Evolutionary conservation across 2,113 vertebrate genomes (phyloP).

Genomic region (Rhagologus leucostigma): DNA sequence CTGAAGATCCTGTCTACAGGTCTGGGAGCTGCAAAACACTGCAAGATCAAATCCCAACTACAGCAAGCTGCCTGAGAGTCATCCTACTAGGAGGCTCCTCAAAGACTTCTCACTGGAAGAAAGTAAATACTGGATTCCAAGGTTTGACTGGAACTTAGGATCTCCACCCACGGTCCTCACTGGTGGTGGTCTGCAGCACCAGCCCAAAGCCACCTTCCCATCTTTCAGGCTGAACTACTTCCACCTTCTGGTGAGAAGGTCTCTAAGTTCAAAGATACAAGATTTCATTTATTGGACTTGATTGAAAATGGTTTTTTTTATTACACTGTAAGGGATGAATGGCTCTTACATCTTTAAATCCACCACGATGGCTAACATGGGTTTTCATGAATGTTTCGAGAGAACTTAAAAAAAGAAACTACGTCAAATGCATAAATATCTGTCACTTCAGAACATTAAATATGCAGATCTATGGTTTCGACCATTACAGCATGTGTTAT

Average conservation of each 20-base stretch:
- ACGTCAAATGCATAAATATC: not conserved
- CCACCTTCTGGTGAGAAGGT: not conserved
- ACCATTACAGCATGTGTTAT: not conserved
- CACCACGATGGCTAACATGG: rapidly evolving
- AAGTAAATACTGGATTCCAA: not conserved
- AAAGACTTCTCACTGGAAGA: not conserved
- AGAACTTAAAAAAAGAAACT: not conserved
- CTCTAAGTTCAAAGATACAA: not conserved
- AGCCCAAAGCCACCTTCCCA: not conserved
- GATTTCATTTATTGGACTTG: not conserved
- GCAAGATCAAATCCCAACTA: not conserved
- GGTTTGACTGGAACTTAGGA: not conserved
- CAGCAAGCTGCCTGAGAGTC: not conserved
- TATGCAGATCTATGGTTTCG: not conserved
- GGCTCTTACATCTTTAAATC: not conserved
- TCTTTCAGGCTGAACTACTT: not conserved
- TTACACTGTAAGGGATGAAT: not conserved
- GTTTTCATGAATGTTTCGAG: not conserved
- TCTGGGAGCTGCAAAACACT: not conserved
- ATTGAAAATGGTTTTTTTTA: not conserved
- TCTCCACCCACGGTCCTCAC: not conserved
- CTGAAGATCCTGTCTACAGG: not conserved
- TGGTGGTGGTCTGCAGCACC: not conserved
- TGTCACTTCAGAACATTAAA: not conserved
- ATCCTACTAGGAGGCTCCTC: not conserved